Evolutionary conservation across 2,797 vertebrate species (phyloP).

Genomic region (Amphiprion clarkii): DNA sequence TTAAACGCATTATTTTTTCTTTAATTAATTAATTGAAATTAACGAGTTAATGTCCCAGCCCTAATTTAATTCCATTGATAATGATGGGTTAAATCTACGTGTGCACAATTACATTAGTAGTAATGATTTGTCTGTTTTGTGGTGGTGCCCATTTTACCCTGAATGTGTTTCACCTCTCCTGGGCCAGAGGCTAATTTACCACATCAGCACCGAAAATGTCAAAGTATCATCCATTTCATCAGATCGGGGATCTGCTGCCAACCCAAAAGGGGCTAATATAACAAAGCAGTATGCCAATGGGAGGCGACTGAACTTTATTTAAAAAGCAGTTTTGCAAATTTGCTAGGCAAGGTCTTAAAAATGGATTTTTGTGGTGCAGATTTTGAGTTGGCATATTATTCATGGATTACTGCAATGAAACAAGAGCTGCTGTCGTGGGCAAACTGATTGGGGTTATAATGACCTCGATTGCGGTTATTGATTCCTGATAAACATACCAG

Average conservation of each 20-base stretch:
- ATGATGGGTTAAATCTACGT: not conserved
- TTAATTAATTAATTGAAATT: too few relatives aligned
- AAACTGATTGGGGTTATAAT: slow-evolving; percentile 42
- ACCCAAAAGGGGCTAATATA: not conserved
- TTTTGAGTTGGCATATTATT: slow-evolving; percentile 11
- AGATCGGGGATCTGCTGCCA: not conserved
- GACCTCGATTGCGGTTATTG: slow-evolving; percentile 29
- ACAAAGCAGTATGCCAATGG: not conserved
- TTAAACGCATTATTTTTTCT: too few relatives aligned
- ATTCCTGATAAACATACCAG: slow-evolving; percentile 50
- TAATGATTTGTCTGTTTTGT: not conserved
- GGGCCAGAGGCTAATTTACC: not conserved
- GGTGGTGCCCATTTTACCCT: not conserved
- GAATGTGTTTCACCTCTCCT: not conserved
- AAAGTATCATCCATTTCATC: slow-evolving; percentile 10
- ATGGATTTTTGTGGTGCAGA: not conserved
- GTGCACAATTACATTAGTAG: not conserved
- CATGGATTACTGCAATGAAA: slow-evolving; percentile 31
- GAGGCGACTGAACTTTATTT: not conserved
- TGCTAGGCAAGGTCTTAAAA: slow-evolving; percentile 6
- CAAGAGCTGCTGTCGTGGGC: slow-evolving; percentile 24
- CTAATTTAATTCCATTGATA: not conserved
- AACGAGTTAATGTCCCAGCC: too few relatives aligned
- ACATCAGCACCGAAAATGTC: not conserved
- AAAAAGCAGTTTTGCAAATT: slow-evolving; percentile 29